A percentile compares a stretch with the other conserved stretches of the same genome.
Conservation (phyloP, 1,140 invertebrate species). For the Solenopsis fugax region DNA sequence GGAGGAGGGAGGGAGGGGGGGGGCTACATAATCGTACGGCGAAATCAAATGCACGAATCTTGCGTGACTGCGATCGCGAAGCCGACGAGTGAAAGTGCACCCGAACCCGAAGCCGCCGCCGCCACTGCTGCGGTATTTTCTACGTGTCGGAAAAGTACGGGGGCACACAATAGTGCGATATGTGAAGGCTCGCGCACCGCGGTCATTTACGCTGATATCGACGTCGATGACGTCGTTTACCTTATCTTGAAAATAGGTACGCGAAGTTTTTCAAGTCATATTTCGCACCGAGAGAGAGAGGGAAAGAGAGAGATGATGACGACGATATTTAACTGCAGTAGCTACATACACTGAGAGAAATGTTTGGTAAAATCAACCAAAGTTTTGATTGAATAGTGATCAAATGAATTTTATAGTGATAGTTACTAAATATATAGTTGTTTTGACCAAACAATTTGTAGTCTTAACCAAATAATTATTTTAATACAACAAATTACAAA, state of each 20-base stretch:
- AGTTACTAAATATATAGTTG: too few species aligned
- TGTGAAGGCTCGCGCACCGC: neutral
- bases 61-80: constrained; percentile 74
- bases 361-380: too few species aligned
- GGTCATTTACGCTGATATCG: constrained; percentile 36
- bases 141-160: constrained; percentile 34
- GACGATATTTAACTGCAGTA: too few species aligned
- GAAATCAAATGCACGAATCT: constrained; percentile 77
- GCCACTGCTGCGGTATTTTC: constrained; percentile 25
- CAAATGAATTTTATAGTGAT: too few species aligned
- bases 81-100: constrained; percentile 38
- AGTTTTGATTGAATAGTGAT: too few species aligned
- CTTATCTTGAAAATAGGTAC: constrained; percentile 21
- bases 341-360: too few species aligned
- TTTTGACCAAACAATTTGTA: too few species aligned
- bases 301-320: too few species aligned
- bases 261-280: neutral
- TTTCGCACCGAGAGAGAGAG: neutral
- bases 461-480: too few species aligned
- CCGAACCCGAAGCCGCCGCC: neutral
- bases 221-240: neutral
- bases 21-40: constrained; percentile 65
- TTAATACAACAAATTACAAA: too few species aligned
- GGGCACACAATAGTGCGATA: neutral
- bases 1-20: neutral